phyloP scores from a whole-genome alignment of 2,797 vertebrate species.

The Oryzias sinensis region DNA sequence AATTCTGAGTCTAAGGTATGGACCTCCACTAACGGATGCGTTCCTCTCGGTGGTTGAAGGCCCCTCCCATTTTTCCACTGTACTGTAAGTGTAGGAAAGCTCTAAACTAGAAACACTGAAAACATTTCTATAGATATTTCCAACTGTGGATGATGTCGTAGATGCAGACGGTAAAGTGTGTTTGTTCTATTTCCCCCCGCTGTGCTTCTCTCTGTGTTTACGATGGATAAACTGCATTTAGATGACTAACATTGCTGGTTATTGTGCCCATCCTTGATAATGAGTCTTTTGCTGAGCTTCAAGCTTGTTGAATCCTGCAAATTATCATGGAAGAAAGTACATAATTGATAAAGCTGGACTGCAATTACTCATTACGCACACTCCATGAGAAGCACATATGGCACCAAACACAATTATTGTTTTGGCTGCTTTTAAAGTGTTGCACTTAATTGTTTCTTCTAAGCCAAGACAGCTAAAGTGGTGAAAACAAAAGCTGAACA shows the following conservation, averaged over 20 bases:
- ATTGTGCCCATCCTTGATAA: conserved; percentile 1
- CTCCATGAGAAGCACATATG: conserved; percentile 2
- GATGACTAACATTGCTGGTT: background rate
- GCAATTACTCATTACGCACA: conserved; percentile 1
- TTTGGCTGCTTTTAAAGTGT: conserved; percentile 11
- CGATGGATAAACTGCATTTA: background rate
- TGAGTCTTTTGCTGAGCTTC: conserved; percentile 8
- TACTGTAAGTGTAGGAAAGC: too few species aligned
- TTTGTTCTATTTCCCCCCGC: background rate
- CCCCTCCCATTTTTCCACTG: too few species aligned
- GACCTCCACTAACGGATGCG: too few species aligned
- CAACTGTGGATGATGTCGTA: background rate
- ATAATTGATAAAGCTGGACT: conserved; percentile 10
- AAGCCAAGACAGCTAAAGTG: conserved; percentile 2
- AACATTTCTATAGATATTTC: too few species aligned
- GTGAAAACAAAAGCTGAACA: conserved; percentile 7
- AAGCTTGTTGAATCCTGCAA: background rate
- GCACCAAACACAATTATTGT: conserved; percentile 2
- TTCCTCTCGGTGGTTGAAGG: too few species aligned
- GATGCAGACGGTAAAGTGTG: too few species aligned
- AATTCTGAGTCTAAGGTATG: too few species aligned
- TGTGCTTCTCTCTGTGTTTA: conserved; percentile 2
- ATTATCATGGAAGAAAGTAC: conserved; percentile 3
- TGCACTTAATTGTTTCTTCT: background rate
- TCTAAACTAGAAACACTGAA: too few species aligned